Base-by-base conservation (phyloP, 2,888 invertebrate species). In the Mystacides longicornis region DNA sequence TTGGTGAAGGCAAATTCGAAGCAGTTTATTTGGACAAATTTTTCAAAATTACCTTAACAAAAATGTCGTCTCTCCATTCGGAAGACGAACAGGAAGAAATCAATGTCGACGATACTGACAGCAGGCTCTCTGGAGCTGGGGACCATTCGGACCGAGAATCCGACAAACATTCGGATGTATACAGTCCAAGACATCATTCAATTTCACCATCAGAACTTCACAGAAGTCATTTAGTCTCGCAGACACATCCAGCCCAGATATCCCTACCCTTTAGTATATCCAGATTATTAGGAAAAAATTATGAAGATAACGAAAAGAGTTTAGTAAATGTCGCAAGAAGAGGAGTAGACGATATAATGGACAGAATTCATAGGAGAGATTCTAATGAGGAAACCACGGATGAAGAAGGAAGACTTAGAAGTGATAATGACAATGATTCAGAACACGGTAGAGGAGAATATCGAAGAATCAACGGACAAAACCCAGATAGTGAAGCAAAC, bases 261-360 rank as follows among this genome's bases (percentile, higher is more conserved):
- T 79, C 80, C 43, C 67, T 89, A 63, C 86, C 89, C 56, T 89
- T 89, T 74, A 89, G 89, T 71, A 89, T 89, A 79, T 89, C 88
- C 31, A 81, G 89, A 66, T 77, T 89, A 65, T 73, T 88, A 66
- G 87, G 86, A n/a, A 86, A 86, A 71, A 85, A 85, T 62, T 85
- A 85, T 64, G 86, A 85, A 62, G 77, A 81, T 65, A n/a, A n/a
- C n/a, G 63, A 66, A 2, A 78, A 78, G 33, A 62, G 60, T 16
- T 49, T 57, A 20, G 59, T 58, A 1, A 59, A 55, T 27, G 57
- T 55, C 20, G 57, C 58, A 9, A 66, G 67, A 59, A 65, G 66
- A 53, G 67, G 66, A 23, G 71, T 71, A 57, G 70, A 70, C 59
- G 71, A 73, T 57, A 55, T 55, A 16, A 60, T 60, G 52, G 55